phyloP scores from a whole-genome alignment of 1,140 invertebrate species.

The Acromyrmex heyeri region DNA sequence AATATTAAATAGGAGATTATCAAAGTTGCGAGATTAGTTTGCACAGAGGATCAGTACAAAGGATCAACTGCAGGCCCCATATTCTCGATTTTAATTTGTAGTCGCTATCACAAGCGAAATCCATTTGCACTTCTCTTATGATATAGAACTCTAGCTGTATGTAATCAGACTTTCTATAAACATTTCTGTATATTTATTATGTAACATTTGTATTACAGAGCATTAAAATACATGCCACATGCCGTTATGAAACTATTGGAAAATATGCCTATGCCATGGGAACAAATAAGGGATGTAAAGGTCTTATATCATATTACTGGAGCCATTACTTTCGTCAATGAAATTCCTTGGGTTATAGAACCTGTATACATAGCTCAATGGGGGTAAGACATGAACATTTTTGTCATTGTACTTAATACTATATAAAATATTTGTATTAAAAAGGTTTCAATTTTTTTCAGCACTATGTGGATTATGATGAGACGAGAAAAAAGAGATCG shows the following conservation, averaged over 20 bases:
- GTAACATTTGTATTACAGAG: conserved; percentile 87
- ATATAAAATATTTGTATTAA: background rate
- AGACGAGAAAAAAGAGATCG: conserved; percentile 99
- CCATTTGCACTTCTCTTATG: too few relatives aligned
- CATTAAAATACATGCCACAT: conserved; percentile 99
- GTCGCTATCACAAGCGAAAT: too few relatives aligned
- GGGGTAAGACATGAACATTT: conserved; percentile 90
- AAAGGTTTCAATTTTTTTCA: conserved; percentile 79
- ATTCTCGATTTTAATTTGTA: too few relatives aligned
- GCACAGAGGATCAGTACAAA: too few relatives aligned
- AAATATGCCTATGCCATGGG: conserved; percentile 99
- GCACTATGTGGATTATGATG: conserved; percentile 99
- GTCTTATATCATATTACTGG: conserved; percentile 99
- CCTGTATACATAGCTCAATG: conserved; percentile 99
- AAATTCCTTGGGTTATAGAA: conserved; percentile 99
- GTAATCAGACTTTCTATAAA: conserved; percentile 12
- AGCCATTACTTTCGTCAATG: conserved; percentile 99
- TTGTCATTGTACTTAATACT: background rate
- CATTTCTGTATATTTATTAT: background rate
- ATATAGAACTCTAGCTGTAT: background rate
- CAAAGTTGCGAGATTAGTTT: too few relatives aligned
- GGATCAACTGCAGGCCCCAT: too few relatives aligned
- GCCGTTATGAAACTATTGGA: conserved; percentile 99
- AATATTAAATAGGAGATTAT: too few relatives aligned
- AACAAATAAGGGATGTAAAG: conserved; percentile 99